A percentile compares a stretch with the other conserved stretches of the same genome.
phyloP scores from a whole-genome alignment of 2,888 invertebrate species.

The Pristionchus japonicus region DNA sequence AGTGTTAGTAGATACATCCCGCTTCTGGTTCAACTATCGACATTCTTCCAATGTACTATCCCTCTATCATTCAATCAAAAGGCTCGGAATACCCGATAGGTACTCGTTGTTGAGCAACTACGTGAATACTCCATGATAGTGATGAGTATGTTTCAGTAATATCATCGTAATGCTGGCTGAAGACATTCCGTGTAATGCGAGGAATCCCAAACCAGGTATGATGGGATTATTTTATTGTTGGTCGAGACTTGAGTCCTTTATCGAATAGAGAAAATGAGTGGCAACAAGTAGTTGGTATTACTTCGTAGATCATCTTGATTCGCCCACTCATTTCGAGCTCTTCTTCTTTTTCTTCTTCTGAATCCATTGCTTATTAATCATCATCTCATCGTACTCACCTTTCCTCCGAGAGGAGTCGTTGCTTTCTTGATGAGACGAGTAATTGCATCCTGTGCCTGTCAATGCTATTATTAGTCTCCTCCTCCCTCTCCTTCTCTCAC shows the following conservation, averaged over 20 bases:
- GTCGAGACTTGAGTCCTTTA: slow-evolving; percentile 17
- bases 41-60: slow-evolving; percentile 99
- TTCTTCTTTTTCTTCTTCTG: slow-evolving; percentile 38
- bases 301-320: neutral
- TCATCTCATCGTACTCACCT: neutral
- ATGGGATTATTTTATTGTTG: neutral
- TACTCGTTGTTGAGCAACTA: no score
- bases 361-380: neutral
- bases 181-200: slow-evolving; percentile 98
- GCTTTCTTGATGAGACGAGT: slow-evolving; percentile 40
- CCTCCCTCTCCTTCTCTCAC: neutral
- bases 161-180: slow-evolving; percentile 99
- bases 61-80: slow-evolving; percentile 96
- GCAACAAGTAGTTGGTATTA: slow-evolving; percentile 2
- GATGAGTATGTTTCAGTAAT: slow-evolving; percentile 79
- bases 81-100: slow-evolving; percentile 96
- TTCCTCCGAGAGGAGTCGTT: slow-evolving; percentile 24
- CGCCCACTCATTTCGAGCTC: neutral
- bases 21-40: slow-evolving; percentile 99
- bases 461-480: neutral
- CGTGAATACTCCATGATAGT: neutral
- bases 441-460: neutral
- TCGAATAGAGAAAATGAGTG: slow-evolving; percentile 37
- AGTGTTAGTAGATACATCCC: slow-evolving; percentile 93
- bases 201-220: slow-evolving; percentile 90